Conservation (phyloP, 1,140 invertebrate genomes). For the Listronotus bonariensis region DNA sequence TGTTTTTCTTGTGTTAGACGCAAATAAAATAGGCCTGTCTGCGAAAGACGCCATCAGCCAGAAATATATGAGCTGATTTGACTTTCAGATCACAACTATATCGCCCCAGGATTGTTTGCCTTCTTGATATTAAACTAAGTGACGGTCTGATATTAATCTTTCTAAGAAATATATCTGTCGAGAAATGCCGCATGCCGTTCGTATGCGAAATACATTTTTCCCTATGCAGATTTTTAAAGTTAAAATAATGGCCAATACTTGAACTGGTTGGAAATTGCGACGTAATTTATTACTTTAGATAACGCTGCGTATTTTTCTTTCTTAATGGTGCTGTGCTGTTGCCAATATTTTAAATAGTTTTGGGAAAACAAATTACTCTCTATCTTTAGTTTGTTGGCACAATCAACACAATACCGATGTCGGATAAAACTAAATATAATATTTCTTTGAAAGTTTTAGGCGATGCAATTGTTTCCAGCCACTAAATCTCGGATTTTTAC, state of each 20-base stretch:
- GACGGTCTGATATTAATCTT: constrained; percentile 41
- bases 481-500: no score
- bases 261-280: constrained; percentile 28
- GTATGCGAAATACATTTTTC: constrained; percentile 33
- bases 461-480: no score
- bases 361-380: no score
- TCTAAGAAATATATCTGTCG: constrained; percentile 38
- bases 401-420: no score
- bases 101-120: constrained; percentile 42
- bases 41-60: constrained; percentile 41
- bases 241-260: constrained; percentile 32
- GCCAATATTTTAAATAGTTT: no score
- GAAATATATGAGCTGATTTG: constrained; percentile 47
- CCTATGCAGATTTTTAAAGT: constrained; percentile 27
- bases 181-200: constrained; percentile 23
- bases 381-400: no score
- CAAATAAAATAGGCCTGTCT: constrained; percentile 44
- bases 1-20: constrained; percentile 41
- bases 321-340: no score
- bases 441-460: no score
- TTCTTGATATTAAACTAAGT: constrained; percentile 45
- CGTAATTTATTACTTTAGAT: constrained; percentile 20
- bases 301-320: background rate
- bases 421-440: no score
- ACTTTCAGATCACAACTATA: constrained; percentile 46